These are phyloP conservation scores for Spisula subtruncata DNA, from an alignment of 2,888 invertebrate species.

Conservation along the genomic window DNA sequence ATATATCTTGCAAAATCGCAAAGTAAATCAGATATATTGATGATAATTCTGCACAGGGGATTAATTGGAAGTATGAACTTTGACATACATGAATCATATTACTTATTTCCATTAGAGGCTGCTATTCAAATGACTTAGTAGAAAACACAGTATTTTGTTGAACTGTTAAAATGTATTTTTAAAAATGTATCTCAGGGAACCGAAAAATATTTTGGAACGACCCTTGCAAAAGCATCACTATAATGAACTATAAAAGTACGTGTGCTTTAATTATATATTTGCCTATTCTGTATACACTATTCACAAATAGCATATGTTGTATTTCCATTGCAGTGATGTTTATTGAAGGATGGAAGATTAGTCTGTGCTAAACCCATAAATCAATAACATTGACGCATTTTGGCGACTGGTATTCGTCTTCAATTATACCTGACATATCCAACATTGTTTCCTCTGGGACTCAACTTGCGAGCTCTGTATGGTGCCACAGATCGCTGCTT, in stretches of 20 bases:
- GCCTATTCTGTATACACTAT: background rate
- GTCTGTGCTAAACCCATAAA: background rate
- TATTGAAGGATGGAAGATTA: conserved; percentile 3
- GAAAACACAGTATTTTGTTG: no score
- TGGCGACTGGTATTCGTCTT: conserved; percentile 20
- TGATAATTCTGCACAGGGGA: no score
- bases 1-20: no score
- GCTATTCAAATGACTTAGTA: no score
- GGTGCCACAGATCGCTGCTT: background rate
- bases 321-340: background rate
- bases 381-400: background rate
- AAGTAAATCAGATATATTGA: no score
- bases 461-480: background rate
- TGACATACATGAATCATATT: no score
- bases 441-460: background rate
- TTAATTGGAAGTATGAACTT: no score
- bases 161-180: no score
- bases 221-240: background rate
- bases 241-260: background rate
- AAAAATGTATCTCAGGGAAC: no score
- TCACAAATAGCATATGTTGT: background rate
- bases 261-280: background rate
- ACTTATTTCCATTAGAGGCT: no score
- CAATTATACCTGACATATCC: background rate
- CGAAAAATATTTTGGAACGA: no score